Evolutionary conservation across 2,113 vertebrate species (phyloP).

Genomic region (mouse (Mus musculus)): DNA sequence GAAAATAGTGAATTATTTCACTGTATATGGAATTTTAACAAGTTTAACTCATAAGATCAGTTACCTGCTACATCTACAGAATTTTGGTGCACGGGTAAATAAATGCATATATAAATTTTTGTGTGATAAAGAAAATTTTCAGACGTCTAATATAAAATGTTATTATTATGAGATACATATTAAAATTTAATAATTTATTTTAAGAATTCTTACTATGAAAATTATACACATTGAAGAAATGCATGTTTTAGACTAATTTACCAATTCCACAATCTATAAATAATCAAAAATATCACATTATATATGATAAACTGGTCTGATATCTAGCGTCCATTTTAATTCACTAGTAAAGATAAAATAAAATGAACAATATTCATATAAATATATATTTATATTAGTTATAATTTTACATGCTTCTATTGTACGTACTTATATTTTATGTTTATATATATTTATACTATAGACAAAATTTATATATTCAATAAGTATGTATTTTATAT

Average conservation of each 20-base stretch:
- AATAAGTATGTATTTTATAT: no score
- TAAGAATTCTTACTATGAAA: background rate
- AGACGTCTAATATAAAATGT: background rate
- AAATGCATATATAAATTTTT: background rate
- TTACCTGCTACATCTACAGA: no score
- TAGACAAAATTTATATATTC: no score
- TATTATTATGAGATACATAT: background rate
- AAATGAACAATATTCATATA: background rate
- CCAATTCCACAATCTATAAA: no score
- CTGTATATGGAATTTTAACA: background rate
- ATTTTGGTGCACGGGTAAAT: no score
- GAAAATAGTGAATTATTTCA: background rate
- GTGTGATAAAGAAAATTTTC: background rate
- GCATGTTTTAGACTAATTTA: background rate
- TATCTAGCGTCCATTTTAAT: background rate
- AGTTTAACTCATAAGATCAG: background rate
- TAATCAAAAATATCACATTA: background rate
- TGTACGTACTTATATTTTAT: no score
- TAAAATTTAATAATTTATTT: background rate
- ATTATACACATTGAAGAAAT: background rate
- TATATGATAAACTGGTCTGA: background rate
- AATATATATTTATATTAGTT: background rate
- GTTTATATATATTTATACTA: no score
- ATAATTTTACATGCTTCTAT: no score
- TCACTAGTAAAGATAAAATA: background rate